Percentiles rank a stretch among this genome's conserved stretches.
phyloP scores from a whole-genome alignment of 1,140 invertebrate species.

The Drosophila nikananu region DNA sequence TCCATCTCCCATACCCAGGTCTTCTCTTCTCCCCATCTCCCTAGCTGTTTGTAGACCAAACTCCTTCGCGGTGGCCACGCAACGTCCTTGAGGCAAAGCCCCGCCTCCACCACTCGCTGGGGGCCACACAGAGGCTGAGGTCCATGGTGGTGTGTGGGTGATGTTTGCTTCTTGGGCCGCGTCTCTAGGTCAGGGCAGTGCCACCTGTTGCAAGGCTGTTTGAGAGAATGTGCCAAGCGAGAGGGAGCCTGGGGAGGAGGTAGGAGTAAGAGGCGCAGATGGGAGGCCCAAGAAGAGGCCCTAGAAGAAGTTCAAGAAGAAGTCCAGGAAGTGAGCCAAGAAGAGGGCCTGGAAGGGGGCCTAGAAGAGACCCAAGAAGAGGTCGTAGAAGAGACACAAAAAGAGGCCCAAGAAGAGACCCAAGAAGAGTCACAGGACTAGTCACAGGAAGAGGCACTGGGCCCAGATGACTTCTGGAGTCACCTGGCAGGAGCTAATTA shows the following conservation, averaged over 20 bases:
- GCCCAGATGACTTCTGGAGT: too few species aligned
- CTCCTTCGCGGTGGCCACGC: slow-evolving; percentile 60
- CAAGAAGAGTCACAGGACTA: background rate
- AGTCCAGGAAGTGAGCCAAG: background rate
- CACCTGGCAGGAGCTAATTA: slow-evolving; percentile 25
- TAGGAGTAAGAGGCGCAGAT: background rate
- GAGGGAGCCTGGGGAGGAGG: background rate
- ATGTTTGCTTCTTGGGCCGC: slow-evolving; percentile 14
- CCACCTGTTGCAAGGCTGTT: slow-evolving; percentile 31
- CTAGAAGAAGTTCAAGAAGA: background rate
- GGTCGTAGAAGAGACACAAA: background rate
- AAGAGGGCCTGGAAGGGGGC: too few species aligned
- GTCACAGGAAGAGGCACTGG: background rate
- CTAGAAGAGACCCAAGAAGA: too few species aligned
- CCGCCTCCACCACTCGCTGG: background rate
- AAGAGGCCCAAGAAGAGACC: background rate
- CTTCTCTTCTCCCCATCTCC: background rate
- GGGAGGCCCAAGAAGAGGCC: background rate
- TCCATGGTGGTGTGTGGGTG: background rate
- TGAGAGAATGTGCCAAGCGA: background rate
- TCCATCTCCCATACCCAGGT: background rate
- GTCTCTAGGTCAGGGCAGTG: slow-evolving; percentile 31
- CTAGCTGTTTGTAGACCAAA: slow-evolving; percentile 35
- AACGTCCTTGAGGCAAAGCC: slow-evolving; percentile 46
- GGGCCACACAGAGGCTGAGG: background rate